Conservation (phyloP, 2,888 invertebrate species). For the Phanerotoma sp. region DNA sequence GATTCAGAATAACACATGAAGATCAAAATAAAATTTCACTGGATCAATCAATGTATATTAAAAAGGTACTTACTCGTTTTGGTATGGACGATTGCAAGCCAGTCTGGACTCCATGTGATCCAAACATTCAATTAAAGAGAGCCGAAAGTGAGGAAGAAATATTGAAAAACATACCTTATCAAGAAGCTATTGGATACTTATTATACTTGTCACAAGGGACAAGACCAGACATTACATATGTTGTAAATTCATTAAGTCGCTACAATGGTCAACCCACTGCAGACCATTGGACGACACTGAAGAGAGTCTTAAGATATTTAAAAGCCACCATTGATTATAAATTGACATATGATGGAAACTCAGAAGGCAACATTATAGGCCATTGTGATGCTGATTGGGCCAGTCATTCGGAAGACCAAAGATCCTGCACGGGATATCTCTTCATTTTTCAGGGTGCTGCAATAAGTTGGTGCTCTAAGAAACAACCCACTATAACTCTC, state of each 20-base stretch:
- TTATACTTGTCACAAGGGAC: not conserved
- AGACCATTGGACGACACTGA: conserved; percentile 1
- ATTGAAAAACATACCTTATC: no score
- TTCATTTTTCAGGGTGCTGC: not conserved
- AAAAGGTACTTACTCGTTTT: no score
- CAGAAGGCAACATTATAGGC: not conserved
- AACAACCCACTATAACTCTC: not conserved
- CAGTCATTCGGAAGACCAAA: not conserved
- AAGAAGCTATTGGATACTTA: not conserved
- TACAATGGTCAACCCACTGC: not conserved
- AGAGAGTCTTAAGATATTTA: conserved; percentile 2
- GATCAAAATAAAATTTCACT: no score
- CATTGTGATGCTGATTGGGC: conserved; percentile 12
- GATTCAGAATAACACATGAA: no score
- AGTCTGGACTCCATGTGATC: no score
- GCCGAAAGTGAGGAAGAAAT: no score
- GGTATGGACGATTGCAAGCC: no score
- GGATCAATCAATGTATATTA: no score
- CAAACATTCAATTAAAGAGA: no score
- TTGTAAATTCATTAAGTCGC: not conserved
- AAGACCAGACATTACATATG: not conserved
- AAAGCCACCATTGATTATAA: not conserved
- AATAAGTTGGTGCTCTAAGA: not conserved
- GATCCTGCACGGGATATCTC: not conserved
- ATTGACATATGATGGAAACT: not conserved